Evolutionary conservation across 1,140 invertebrate genomes (phyloP), one percentile per base, ranked within the genome.

Genomic region (Epicauta chinensis): DNA sequence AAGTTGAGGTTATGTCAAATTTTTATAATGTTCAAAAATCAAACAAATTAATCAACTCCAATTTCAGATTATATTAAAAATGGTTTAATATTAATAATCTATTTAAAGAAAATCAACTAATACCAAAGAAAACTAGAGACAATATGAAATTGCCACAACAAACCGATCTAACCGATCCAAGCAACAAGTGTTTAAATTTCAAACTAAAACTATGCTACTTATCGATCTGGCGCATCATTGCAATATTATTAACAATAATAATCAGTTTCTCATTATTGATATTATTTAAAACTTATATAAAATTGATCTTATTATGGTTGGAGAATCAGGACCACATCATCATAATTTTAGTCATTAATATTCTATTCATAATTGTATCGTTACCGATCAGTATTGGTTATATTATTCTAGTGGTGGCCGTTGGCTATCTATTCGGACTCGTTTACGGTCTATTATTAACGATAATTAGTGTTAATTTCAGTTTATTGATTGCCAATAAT

Each of bases 371-470:
- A 0, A 71, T 91, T 12, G 89, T 93, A n/a, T 90, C 89, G 45
- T 89, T 93, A 62, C 90, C 90, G 2, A 79, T 93, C 57, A 81
- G 83, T 13, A 87, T 91, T 62, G 91, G 91, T 4, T 93, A 93
- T 68, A 79, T 92, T 56, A 78, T 92, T 56, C 71, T 93, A 36
- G 86, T 91, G 55, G 78, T 92, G 50, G 87, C 89, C 11, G 83
- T 84, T 64, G 91, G 91, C 11, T 94, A 93, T 72, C 76, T 93
- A 36, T 91, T 91, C 66, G 90, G 91, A 15, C 79, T 86, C 51
- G 53, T 86, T 31, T 74, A 78, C 53, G 90, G 90, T 9, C 77
- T 91, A 44, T 67, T 83, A 1, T 82, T 87, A 39, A 86, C 61
- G 9, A 73, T 89, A 12, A 66, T 87, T 16, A 86, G 86, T 42